Evolutionary conservation across 2,888 invertebrate genomes (phyloP).

Genomic region (Drosophila sordidula): DNA sequence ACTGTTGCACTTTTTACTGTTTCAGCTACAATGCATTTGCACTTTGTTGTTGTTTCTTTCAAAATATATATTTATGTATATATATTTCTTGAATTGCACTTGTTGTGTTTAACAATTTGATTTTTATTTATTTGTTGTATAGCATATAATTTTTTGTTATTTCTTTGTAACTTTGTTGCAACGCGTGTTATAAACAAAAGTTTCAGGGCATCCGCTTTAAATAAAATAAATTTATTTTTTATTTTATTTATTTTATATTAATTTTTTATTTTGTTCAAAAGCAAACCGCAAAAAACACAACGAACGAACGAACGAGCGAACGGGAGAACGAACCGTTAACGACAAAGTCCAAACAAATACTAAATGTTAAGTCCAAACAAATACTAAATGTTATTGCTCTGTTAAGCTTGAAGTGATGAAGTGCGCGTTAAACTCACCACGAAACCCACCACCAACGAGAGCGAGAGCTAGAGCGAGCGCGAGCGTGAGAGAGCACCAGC

Average conservation of each 20-base stretch:
- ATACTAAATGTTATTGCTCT: conserved; percentile 67
- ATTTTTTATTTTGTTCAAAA: conserved; percentile 51
- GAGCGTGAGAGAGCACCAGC: conserved; percentile 19
- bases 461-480: conserved; percentile 13
- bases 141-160: conserved; percentile 30
- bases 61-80: conserved; percentile 16
- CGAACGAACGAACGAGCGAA: conserved; percentile 69
- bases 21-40: conserved; percentile 68
- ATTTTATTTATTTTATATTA: conserved; percentile 23
- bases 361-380: conserved; percentile 80
- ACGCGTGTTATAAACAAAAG: conserved; percentile 42
- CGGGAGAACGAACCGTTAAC: conserved; percentile 80
- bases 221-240: conserved; percentile 21
- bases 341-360: conserved; percentile 84
- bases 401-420: conserved; percentile 51
- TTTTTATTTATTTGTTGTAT: conserved; percentile 20
- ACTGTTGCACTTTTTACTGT: conserved; percentile 38
- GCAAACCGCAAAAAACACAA: conserved; percentile 66
- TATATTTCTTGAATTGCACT: conserved; percentile 66
- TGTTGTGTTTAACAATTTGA: conserved; percentile 68
- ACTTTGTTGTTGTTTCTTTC: conserved; percentile 52
- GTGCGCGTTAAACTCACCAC: conserved; percentile 58
- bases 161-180: conserved; percentile 32
- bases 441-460: conserved; percentile 41
- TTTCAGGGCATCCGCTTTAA: conserved; percentile 50